A percentile compares a stretch with the other conserved stretches of the same genome.
phyloP scores from a whole-genome alignment of 2,888 invertebrate genomes.

The Agelastica alni region DNA sequence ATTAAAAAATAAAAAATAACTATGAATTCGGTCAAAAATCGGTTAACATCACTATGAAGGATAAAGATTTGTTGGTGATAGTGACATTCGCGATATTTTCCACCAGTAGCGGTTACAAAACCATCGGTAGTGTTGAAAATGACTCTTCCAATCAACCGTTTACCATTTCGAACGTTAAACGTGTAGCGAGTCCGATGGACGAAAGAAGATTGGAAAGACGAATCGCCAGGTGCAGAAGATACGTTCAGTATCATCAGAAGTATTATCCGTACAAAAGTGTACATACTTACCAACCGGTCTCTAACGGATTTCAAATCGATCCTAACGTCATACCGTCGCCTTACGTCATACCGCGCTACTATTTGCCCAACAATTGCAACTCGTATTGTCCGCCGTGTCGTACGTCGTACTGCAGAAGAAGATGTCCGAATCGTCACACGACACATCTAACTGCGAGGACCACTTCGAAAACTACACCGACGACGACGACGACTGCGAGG shows the following conservation, averaged over 20 bases:
- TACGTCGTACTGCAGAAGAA: constrained; percentile 38
- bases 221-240: constrained; percentile 8
- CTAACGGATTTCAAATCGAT: constrained; percentile 4
- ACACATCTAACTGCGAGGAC: neutral
- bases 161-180: neutral
- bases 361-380: constrained; percentile 31
- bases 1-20: too few relatives aligned
- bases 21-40: constrained; percentile 8
- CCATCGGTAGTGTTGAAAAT: neutral
- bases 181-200: neutral
- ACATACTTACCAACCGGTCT: constrained; percentile 1
- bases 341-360: constrained; percentile 27
- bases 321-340: constrained; percentile 26
- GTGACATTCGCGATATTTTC: constrained; percentile 2
- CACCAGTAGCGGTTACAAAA: neutral
- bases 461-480: neutral
- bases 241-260: neutral
- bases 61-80: neutral
- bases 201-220: constrained; percentile 4
- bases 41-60: constrained; percentile 3
- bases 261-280: neutral
- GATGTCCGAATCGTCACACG: constrained; percentile 31
- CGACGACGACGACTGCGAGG: neutral
- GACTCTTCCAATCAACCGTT: neutral
- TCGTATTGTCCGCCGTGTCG: constrained; percentile 39